Conservation (phyloP, 2,888 invertebrate species). For the Fragum fragum region DNA sequence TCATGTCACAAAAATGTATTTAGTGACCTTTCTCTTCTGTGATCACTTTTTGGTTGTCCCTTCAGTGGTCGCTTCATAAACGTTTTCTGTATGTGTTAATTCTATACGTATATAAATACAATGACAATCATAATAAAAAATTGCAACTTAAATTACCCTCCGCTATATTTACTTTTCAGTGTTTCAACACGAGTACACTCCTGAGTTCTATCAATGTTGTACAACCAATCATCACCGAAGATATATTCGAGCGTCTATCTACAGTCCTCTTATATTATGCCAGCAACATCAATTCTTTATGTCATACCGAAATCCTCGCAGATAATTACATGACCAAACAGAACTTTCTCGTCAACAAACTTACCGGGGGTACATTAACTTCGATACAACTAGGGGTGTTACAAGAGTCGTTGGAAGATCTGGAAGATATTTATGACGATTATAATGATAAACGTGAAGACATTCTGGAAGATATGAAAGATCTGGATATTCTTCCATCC, state of each 20-base stretch:
- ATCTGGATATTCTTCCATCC: not conserved
- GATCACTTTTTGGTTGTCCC: too few species aligned
- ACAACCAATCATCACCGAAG: conserved; percentile 33
- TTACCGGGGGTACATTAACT: conserved; percentile 25
- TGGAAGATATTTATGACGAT: conserved; percentile 61
- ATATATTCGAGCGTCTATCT: conserved; percentile 46
- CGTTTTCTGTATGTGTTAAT: too few species aligned
- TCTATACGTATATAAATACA: too few species aligned
- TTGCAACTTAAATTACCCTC: too few species aligned
- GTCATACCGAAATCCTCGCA: conserved; percentile 37
- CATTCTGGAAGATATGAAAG: conserved; percentile 12
- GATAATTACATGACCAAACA: conserved; percentile 20
- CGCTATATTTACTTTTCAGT: conserved; percentile 45
- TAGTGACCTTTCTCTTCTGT: too few species aligned
- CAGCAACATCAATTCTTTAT: conserved; percentile 35
- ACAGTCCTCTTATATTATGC: conserved; percentile 54
- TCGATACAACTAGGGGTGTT: conserved; percentile 44
- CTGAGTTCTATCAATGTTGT: conserved; percentile 26
- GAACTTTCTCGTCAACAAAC: conserved; percentile 2
- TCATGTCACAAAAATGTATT: too few species aligned
- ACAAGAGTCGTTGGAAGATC: conserved; percentile 64
- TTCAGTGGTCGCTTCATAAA: too few species aligned
- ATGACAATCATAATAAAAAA: too few species aligned
- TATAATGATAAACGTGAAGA: conserved; percentile 42
- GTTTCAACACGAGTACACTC: conserved; percentile 55